Percentiles rank a stretch among this genome's conserved stretches.
Conservation (phyloP, 2,888 invertebrate species). For the Pteria penguin region DNA sequence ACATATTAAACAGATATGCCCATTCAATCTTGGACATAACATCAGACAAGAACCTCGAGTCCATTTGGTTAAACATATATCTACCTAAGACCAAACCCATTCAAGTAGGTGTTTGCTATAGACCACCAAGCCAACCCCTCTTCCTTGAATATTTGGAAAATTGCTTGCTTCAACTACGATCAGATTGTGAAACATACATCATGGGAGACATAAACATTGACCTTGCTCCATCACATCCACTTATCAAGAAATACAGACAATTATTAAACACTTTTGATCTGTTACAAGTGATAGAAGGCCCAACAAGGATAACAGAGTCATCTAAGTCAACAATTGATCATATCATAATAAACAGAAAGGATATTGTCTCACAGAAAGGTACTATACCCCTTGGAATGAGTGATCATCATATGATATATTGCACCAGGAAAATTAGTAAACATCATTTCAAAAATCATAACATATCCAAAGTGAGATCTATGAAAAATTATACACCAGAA, state of each 20-base stretch:
- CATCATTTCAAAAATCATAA: neutral
- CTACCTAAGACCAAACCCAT: too few relatives aligned
- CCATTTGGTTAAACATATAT: too few relatives aligned
- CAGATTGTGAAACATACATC: neutral
- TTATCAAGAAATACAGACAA: neutral
- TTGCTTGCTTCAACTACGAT: neutral
- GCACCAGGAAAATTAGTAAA: conserved; percentile 3
- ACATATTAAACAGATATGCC: too few relatives aligned
- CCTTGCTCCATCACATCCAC: neutral
- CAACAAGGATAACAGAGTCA: neutral
- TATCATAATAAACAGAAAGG: neutral
- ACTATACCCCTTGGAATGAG: neutral
- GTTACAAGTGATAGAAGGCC: neutral
- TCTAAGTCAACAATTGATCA: neutral
- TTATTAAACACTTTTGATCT: neutral
- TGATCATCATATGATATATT: conserved; percentile 5
- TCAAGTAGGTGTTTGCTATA: too few relatives aligned
- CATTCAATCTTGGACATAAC: too few relatives aligned
- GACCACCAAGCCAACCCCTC: too few relatives aligned
- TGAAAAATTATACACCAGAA: neutral
- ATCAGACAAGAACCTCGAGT: too few relatives aligned
- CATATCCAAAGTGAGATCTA: neutral
- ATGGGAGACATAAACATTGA: neutral
- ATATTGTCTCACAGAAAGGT: neutral
- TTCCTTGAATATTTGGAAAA: neutral